Conservation (phyloP, 2,888 invertebrate genomes). For the Sphinx pinastri region DNA sequence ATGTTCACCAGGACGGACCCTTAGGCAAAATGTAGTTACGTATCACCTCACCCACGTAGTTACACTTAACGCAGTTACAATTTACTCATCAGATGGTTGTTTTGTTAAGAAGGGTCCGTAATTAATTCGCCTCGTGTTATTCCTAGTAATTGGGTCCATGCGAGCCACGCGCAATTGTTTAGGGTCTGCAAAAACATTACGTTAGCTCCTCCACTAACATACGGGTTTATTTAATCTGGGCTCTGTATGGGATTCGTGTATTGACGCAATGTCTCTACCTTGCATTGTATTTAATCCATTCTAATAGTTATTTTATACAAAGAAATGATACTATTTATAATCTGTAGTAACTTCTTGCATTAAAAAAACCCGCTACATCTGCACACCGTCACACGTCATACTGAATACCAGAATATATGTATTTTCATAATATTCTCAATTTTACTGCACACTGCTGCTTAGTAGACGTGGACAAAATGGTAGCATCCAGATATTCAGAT, state of each 20-base stretch:
- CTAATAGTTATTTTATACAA: too few species aligned
- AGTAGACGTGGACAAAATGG: too few species aligned
- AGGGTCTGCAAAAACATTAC: conserved; percentile 16
- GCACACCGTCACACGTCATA: too few species aligned
- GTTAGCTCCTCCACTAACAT: neutral
- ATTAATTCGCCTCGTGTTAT: neutral
- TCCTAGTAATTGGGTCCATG: conserved; percentile 10
- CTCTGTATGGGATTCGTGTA: neutral
- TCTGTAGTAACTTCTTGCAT: too few species aligned
- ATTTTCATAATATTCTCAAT: neutral
- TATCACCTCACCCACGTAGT: too few species aligned
- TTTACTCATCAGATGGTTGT: neutral
- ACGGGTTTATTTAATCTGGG: neutral
- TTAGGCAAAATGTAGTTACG: too few species aligned
- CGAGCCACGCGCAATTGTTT: neutral
- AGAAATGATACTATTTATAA: neutral
- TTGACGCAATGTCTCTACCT: neutral
- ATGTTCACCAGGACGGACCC: too few species aligned
- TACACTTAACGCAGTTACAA: neutral
- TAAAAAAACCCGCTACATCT: too few species aligned
- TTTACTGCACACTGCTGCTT: too few species aligned
- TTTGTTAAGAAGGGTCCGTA: neutral
- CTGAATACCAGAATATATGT: too few species aligned
- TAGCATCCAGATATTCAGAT: too few species aligned
- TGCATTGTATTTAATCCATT: too few species aligned